phyloP scores from a whole-genome alignment of 2,888 invertebrate species.

The Acanthoscelides obtectus region DNA sequence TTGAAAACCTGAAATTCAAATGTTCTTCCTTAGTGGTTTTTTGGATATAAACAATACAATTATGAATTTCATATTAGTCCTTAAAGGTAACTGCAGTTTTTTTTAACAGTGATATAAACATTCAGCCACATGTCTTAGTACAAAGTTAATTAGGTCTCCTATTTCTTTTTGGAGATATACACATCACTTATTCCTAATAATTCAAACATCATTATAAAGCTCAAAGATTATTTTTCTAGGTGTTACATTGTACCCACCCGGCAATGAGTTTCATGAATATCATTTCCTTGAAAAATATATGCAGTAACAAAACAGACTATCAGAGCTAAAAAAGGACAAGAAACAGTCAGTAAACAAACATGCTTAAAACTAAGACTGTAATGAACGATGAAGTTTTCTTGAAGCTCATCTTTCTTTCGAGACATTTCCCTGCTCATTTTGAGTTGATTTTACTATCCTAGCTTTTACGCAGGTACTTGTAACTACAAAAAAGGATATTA shows the following conservation, averaged over 20 bases:
- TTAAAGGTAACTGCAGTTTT: no score
- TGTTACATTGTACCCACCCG: conserved; percentile 59
- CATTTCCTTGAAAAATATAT: conserved; percentile 86
- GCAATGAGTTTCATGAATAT: conserved; percentile 93
- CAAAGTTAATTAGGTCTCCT: background rate
- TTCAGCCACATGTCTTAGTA: no score
- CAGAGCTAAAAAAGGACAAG: conserved; percentile 79
- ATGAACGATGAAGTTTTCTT: conserved; percentile 54
- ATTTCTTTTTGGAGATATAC: background rate
- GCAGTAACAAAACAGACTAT: conserved; percentile 85
- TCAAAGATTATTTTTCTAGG: conserved; percentile 2
- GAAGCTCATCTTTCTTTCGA: conserved; percentile 11
- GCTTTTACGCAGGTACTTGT: background rate
- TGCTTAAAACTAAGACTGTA: conserved; percentile 70
- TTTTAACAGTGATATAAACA: no score
- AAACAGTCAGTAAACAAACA: conserved; percentile 77
- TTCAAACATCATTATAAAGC: background rate
- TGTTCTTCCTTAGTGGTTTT: background rate
- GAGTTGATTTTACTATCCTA: background rate
- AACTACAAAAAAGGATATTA: background rate
- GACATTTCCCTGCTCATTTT: conserved; percentile 14
- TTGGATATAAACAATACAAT: no score
- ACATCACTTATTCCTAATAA: background rate
- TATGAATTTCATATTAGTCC: no score
- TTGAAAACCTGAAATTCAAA: conserved; percentile 73